Evolutionary conservation across 1,140 invertebrate species (phyloP).

Genomic region (Chionoecetes opilio): DNA sequence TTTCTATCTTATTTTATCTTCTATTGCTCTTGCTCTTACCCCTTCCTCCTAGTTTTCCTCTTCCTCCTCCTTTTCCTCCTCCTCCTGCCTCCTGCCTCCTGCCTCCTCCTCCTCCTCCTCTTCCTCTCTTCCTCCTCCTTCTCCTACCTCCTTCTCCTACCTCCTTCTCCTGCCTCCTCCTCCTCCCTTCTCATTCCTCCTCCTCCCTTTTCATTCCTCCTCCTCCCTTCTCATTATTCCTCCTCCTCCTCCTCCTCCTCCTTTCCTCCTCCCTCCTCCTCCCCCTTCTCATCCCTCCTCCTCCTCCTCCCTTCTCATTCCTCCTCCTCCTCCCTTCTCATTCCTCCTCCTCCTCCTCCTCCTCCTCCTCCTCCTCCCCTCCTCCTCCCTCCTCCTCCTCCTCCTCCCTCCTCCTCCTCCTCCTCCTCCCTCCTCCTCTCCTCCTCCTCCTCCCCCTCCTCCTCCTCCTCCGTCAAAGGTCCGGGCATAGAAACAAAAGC

Average conservation of each 20-base stretch:
- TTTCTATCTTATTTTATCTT: too few species aligned
- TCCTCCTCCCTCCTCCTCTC: neutral
- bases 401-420: neutral
- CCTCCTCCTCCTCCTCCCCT: neutral
- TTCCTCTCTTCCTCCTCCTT: neutral
- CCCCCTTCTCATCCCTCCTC: neutral
- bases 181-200: neutral
- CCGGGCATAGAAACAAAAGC: conserved; percentile 7
- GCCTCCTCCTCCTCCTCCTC: neutral
- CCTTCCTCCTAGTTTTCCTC: too few species aligned
- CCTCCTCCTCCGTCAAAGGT: conserved; percentile 14
- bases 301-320: neutral
- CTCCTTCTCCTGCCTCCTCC: neutral
- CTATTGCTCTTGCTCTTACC: too few species aligned
- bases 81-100: neutral
- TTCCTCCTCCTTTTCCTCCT: neutral
- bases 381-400: neutral
- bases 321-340: neutral
- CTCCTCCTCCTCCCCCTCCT: neutral
- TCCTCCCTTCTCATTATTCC: neutral
- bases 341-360: neutral
- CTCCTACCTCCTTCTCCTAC: neutral
- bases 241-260: neutral
- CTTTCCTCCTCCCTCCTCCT: neutral
- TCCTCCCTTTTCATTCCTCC: too few species aligned